Evolutionary conservation across 2,113 vertebrate genomes (phyloP), one percentile per base, ranked within the genome.

Genomic region (Poecile atricapillus): DNA sequence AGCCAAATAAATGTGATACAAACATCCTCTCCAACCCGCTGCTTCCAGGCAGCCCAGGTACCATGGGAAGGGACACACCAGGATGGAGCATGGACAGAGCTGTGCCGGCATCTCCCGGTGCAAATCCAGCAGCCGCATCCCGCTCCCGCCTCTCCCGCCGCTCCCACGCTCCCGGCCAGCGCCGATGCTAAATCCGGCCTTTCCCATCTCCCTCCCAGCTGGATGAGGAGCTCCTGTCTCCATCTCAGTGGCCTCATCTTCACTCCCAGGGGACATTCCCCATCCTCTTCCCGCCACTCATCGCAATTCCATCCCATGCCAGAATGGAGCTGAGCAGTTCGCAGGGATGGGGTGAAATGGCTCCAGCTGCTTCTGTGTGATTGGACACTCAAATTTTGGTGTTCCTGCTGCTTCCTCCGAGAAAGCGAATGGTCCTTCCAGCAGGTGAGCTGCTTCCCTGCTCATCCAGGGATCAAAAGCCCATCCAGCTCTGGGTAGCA

Each of bases 1-100:
- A 86, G 52, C 6, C 14, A 33, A 76, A 59, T 7, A 15, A 75
- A 46, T 0, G 22, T 1, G 7, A 70, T 25, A 5, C 3, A 62
- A 81, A 43, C 5, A 31, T 5, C 0, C 0, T 22, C 0, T 22
- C n/a, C 62, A n/a, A 5, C 1, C 5, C 24, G 3, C 9, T 0
- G 3, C 37, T 21, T 5, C 41, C 37, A 46, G 59, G 44, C 49
- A 70, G 65, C 21, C 25, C 3, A 0, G 49, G 39, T n/a, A 5
- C 11, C 37, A 5, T 0, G 1, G 44, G 74, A 46, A 47, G 88
- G 60, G 74, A 20, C 28, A 5, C 8, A 1, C 3, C 3, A 15
- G 80, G 67, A 50, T 17, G 11, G 4, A 59, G 70, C 7, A 2
- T 1, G 18, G 14, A 4, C 39, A 5, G 59, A 28, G 7, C 2